Percentiles rank a stretch among this genome's conserved stretches.
Conservation (phyloP, 2,888 invertebrate species). For the Dusona sp. region DNA sequence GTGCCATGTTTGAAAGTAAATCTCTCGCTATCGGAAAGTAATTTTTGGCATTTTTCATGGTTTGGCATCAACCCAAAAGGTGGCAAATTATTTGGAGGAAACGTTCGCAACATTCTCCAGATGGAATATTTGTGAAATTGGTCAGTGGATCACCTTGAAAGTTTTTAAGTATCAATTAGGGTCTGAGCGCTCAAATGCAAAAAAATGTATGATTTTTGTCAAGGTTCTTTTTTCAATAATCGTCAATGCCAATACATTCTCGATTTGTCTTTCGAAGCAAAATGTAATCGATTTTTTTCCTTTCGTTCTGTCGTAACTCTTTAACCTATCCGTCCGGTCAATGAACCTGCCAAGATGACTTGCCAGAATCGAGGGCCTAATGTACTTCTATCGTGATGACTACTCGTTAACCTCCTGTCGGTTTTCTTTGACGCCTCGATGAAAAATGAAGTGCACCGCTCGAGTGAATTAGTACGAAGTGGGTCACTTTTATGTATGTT, state of each 20-base stretch:
- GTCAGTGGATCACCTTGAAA: constrained; percentile 38
- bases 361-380: constrained; percentile 42
- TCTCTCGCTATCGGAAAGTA: neutral
- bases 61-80: neutral
- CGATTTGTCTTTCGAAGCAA: neutral
- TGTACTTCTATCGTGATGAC: constrained; percentile 45
- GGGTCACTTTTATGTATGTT: constrained; percentile 2
- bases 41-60: neutral
- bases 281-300: neutral
- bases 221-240: neutral
- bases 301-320: neutral
- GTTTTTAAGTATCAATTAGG: neutral
- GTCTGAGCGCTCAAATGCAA: neutral
- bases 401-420: constrained; percentile 39
- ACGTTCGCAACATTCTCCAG: neutral
- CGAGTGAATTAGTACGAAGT: neutral
- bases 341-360: constrained; percentile 48
- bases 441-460: constrained; percentile 11
- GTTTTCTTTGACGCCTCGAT: constrained; percentile 20
- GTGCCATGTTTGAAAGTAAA: neutral
- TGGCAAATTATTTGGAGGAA: constrained; percentile 1
- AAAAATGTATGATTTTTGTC: neutral
- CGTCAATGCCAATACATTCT: neutral
- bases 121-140: neutral
- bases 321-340: constrained; percentile 28